A percentile compares a stretch with the other conserved stretches of the same genome.
Conservation (phyloP, 2,797 vertebrate genomes). For the Heteromormyrus szaboi region DNA sequence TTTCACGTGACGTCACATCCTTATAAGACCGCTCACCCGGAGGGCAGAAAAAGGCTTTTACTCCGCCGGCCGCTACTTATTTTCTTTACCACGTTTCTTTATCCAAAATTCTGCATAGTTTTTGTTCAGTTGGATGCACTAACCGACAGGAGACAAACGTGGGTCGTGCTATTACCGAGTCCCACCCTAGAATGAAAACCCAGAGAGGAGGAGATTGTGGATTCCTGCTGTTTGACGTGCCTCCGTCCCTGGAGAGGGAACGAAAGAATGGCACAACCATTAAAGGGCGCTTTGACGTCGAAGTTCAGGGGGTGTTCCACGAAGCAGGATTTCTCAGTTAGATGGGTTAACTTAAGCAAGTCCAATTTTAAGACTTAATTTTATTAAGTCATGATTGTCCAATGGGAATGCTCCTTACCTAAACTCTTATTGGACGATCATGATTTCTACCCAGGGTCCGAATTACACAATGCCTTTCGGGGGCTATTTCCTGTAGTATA, state of each 20-base stretch:
- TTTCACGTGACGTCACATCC: background rate
- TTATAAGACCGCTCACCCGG: background rate
- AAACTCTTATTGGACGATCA: background rate
- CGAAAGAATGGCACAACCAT: background rate
- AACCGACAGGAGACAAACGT: background rate
- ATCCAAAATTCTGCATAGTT: background rate
- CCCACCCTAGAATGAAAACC: background rate
- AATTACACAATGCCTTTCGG: background rate
- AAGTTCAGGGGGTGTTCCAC: background rate
- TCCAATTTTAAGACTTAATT: no score
- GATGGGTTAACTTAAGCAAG: background rate
- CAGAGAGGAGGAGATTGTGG: background rate
- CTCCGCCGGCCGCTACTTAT: background rate
- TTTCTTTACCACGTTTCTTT: background rate
- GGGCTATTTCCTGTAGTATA: background rate
- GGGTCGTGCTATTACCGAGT: background rate
- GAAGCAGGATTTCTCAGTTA: background rate
- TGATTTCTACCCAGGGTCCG: background rate
- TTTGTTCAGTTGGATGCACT: background rate
- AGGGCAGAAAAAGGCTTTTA: background rate
- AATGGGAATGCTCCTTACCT: background rate
- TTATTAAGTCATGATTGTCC: background rate
- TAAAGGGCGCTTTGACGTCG: background rate
- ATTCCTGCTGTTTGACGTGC: background rate
- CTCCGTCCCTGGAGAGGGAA: background rate